Evolutionary conservation across 1,140 invertebrate species (phyloP), one percentile per base, ranked within the genome.

Genomic region (Schmidtea mediterranea): DNA sequence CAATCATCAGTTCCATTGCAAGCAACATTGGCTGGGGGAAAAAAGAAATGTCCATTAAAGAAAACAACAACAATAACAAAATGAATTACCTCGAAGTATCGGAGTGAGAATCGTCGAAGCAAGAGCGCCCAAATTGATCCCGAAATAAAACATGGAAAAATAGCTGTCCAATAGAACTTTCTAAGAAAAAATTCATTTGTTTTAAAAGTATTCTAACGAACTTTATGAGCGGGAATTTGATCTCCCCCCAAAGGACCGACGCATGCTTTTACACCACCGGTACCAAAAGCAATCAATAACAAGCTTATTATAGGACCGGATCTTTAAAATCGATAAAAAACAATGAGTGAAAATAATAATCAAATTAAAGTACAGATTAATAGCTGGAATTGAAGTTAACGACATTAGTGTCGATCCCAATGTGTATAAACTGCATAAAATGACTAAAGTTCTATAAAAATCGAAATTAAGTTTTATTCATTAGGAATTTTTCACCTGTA

Each of bases 231-330:
- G 76, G 51, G 57, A 50, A 59, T 67, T 67, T 97, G 90, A 66
- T 97, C 89, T 0, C 84, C 89, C 15, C 89, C 90, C 62, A 95
- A 95, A 0, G 89, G 80, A 0, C 82, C 75, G 0, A 95, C 87
- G 60, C 87, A 94, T 0, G 90, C 87, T 60, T 98, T 97, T 56
- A 97, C 95, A 1, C 89, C 90, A 39, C 66, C 66, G 16, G 66
- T 68, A 10, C 66, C 65, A 12, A 65, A 21, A 0, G 56, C 61
- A 46, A 68, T 65, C 36, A 67, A 47, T 1, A 64, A 37, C 18
- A 68, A 52, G 3, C 59, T 62, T 16, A 64, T 48, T 12, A 58
- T 47, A 15, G 62, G 58, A n/a, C 64, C 65, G 54, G 52, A 76
- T 55, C 49, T 89, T 64, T 0, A 22, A 70, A 48, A n/a, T n/a